phyloP scores from a whole-genome alignment of 2,797 vertebrate species.

The Myotis findleyi region DNA sequence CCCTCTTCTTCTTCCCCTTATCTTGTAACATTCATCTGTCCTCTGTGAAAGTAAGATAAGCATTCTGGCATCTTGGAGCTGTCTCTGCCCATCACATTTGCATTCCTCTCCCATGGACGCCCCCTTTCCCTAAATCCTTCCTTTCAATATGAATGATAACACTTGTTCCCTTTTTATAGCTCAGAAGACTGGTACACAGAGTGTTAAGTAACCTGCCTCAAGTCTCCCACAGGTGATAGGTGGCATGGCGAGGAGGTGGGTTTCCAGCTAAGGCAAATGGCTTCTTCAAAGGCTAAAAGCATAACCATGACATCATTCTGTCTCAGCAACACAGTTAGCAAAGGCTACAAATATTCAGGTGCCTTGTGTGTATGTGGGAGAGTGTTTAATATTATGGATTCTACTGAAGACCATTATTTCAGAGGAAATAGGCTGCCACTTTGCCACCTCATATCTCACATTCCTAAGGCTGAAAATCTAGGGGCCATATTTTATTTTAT shows the following conservation, averaged over 20 bases:
- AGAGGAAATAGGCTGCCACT: not conserved
- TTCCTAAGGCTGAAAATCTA: slow-evolving; percentile 13
- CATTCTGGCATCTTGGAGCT: too few species aligned
- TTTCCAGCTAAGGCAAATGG: not conserved
- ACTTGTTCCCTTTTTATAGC: not conserved
- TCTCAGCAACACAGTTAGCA: not conserved
- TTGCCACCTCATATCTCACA: not conserved
- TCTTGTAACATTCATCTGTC: too few species aligned
- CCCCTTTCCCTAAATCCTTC: too few species aligned
- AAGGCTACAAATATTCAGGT: not conserved
- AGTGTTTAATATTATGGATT: not conserved
- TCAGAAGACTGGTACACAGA: not conserved
- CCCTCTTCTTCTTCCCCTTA: too few species aligned
- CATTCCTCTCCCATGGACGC: too few species aligned
- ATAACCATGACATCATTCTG: not conserved
- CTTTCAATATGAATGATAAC: not conserved
- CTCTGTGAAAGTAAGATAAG: too few species aligned
- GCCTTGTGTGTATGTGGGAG: not conserved
- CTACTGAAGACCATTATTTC: slow-evolving; percentile 3
- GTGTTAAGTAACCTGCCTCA: not conserved
- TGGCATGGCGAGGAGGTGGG: not conserved
- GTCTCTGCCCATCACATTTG: too few species aligned
- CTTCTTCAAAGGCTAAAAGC: not conserved
- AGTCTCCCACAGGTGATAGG: not conserved
- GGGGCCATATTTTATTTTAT: too few species aligned